Evolutionary conservation across 2,797 vertebrate species (phyloP), one percentile per base, ranked within the genome.

Genomic region (Pseudochaenichthys georgianus): DNA sequence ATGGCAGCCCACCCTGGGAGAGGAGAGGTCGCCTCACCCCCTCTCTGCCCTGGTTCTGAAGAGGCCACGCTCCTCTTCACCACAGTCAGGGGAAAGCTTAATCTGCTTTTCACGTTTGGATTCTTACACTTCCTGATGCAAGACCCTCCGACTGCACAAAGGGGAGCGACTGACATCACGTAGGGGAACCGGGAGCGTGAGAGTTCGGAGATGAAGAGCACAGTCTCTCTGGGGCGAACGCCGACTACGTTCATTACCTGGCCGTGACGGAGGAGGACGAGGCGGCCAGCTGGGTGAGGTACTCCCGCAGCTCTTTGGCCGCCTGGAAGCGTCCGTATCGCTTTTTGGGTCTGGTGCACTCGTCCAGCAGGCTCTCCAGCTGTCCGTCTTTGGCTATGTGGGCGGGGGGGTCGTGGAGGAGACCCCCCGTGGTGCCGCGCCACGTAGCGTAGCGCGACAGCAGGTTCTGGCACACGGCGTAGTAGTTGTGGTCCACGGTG

Each of bases 401-500:
- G 84, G 95, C 91, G 0, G 98, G 98, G 72, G 97, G 96, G 89
- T 98, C 96, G 3, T 99, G 98, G 78, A 99, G 97, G 12, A 99
- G 96, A 62, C 98, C 98, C 54, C 98, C 98, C 0, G 96, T 97
- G 83, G 97, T 98, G 83, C 98, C 98, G 86, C 98, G 95, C 98
- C 98, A 99, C 0, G 95, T 97, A 92, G 98, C 97, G 5, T 98
- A 98, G 78, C 96, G 96, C 5, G 97, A 99, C 82, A 99, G 94
- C 78, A 99, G 97, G 94, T 99, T 99, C 93, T 99, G 98, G 88
- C 98, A 99, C 89, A 99, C 73, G 60, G 98, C 98, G 21, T 99
- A 99, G 43, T 98, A 99, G 93, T 99, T 99, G 94, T 99, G 98
- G 95, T 99, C 98, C 90, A 98, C 97, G 31, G 97, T 99, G 88